Conservation (phyloP, 2,113 vertebrate genomes). For the Indri indri region DNA sequence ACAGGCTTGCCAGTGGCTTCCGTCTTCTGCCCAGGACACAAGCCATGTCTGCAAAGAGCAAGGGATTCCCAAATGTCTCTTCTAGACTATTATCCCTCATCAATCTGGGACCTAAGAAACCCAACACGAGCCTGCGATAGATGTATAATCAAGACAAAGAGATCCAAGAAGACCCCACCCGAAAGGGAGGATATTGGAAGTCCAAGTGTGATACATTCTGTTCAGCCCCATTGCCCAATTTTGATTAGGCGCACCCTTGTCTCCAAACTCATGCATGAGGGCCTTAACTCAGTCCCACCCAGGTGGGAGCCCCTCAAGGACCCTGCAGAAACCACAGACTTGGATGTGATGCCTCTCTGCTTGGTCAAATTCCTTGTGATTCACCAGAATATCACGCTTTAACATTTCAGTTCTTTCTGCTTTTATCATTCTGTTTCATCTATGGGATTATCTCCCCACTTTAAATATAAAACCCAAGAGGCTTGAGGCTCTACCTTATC, state of each 20-base stretch:
- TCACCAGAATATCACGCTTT: not conserved
- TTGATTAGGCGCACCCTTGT: not conserved
- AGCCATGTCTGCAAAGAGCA: not conserved
- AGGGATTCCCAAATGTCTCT: not conserved
- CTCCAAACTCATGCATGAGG: not conserved
- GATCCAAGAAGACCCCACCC: slow-evolving; percentile 1
- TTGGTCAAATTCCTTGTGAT: not conserved
- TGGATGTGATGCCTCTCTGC: not conserved
- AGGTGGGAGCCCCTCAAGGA: not conserved
- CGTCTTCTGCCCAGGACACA: not conserved
- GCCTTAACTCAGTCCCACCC: not conserved
- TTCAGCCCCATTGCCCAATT: not conserved
- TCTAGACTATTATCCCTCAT: not conserved
- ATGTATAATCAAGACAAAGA: not conserved
- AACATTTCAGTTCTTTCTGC: not conserved
- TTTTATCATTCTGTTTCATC: not conserved
- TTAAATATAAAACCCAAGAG: not conserved
- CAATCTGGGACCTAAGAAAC: not conserved
- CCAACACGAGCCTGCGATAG: not conserved
- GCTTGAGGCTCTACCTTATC: not conserved
- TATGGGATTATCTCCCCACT: not conserved
- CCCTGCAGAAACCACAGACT: not conserved
- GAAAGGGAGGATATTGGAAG: not conserved
- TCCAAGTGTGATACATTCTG: slow-evolving; percentile 4
- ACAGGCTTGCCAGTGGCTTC: not conserved